Base-by-base conservation (phyloP, 2,797 vertebrate species). In the Capromys pilorides region DNA sequence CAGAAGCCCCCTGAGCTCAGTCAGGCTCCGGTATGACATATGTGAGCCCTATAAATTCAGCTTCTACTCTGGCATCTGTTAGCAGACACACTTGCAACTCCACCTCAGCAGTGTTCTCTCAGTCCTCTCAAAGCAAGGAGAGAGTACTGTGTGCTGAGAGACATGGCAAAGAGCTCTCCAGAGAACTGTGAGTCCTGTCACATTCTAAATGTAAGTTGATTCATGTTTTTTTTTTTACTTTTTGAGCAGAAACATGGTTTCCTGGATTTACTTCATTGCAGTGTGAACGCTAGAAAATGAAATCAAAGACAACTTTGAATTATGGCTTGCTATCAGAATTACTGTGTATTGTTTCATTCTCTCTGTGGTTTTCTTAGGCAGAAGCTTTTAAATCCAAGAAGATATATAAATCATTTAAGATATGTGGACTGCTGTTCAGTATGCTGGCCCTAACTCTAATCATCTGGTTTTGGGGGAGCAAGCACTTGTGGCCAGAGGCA, bases 401-500 rank as follows among this genome's bases (percentile, higher is more conserved):
- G 84, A 98, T 98, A 97, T 98, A 98, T 97, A 98, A 97, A 86
- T 97, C 97, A 88, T 98, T 98, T 98, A 99, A 99, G 97, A 97
- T 98, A 96, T 98, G 98, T 71, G 99, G 98, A 87, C 97, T 99
- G 93, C 97, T 98, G 86, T 92, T 99, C 93, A 96, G 98, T 28
- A 94, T 98, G 93, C 97, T 99, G 86, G 98, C 99, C 94, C 94
- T 99, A 31, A 97, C 98, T 93, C 95, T 99, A 95, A 98, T 98
- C 85, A 98, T 99, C 57, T 97, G 99, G 18, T 97, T 99, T 97
- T 98, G 99, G 94, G 98, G 99, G 93, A 98, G 99, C 96, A 98
- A 98, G 78, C 98, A 99, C 96, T 98, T 99, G 97, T 99, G 99
- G 99, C 99, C 95, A 9, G 98, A 99, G 86, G 97, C 97, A 77